Conservation (phyloP, 1,140 invertebrate species). For the Proales similis region DNA sequence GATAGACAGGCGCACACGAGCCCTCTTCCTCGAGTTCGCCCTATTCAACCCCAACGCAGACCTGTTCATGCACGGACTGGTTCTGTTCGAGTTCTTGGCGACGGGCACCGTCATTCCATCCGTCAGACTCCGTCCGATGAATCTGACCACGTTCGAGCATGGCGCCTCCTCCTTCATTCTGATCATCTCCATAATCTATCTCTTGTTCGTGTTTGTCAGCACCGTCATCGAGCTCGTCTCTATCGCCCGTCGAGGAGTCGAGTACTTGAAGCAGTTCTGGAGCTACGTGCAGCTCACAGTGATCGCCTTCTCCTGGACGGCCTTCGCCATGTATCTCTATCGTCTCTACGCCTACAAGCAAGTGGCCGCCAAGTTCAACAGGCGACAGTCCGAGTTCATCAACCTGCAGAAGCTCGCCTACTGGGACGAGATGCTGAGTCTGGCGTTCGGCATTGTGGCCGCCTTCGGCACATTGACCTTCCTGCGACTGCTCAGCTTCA, state of each 20-base stretch:
- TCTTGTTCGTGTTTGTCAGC: constrained; percentile 56
- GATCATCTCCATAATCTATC: constrained; percentile 46
- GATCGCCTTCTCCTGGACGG: constrained; percentile 49
- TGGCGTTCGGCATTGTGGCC: constrained; percentile 7
- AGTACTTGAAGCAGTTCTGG: constrained; percentile 52
- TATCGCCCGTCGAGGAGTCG: constrained; percentile 36
- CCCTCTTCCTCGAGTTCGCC: constrained; percentile 62
- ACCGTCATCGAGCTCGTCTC: constrained; percentile 40
- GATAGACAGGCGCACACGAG: constrained; percentile 60
- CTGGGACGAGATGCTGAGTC: constrained; percentile 17
- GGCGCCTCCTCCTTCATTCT: constrained; percentile 44
- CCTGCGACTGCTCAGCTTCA: constrained; percentile 13
- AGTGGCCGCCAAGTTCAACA: constrained; percentile 52
- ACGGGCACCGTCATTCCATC: constrained; percentile 55
- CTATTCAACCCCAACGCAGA: constrained; percentile 64
- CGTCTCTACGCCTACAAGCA: constrained; percentile 47
- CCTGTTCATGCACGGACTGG: constrained; percentile 56
- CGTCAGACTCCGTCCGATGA: constrained; percentile 54
- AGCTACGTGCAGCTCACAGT: constrained; percentile 53
- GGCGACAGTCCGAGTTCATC: constrained; percentile 55
- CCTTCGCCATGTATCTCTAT: constrained; percentile 52
- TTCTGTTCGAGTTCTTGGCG: constrained; percentile 60
- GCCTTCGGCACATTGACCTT: constrained; percentile 19
- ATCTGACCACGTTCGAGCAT: constrained; percentile 43
- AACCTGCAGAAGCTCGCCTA: constrained; percentile 39